Evolutionary conservation across 2,888 invertebrate species (phyloP), one percentile per base, ranked within the genome.

Genomic region (Athalia rosae): DNA sequence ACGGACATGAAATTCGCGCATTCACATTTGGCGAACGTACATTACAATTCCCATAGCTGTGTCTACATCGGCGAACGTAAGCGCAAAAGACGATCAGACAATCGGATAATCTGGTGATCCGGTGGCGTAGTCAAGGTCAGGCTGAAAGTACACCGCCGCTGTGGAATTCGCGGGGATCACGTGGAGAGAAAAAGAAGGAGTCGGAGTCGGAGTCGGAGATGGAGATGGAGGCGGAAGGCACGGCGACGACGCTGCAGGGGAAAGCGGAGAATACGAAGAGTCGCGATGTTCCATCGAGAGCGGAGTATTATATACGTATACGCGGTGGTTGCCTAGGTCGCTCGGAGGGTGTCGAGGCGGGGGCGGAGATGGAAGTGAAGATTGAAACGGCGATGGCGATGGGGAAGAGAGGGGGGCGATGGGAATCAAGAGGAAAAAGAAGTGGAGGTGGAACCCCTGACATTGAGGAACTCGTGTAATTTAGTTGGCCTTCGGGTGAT

Each of bases 391-490:
- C 11, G n/a, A n/a, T n/a, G 9, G 53, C 53, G 53, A n/a, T 11
- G 53, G 53, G n/a, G 53, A n/a, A 8, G 8, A n/a, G 53, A 11
- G 53, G 9, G 28, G 53, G 53, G 53, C n/a, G 1, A n/a, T 8
- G 4, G 11, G n/a, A n/a, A 53, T n/a, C 3, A n/a, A 53, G 53
- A n/a, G 28, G 28, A 28, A 28, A 28, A 28, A 28, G 28, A 28
- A 28, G 28, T 13, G 56, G 69, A 69, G 69, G 74, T 61, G 74
- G 74, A 28, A 74, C 61, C 48, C 59, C 61, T 74, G 74, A 74
- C 74, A 74, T 74, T 74, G 74, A 74, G 61, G 74, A 71, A 74
- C 61, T 74, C 74, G 61, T 62, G 74, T 74, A 74, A 74, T 74
- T 74, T 74, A 74, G 74, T 48, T 56, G 74, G 61, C 74, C 74